A percentile compares a stretch with the other conserved stretches of the same genome.
These are phyloP conservation scores for Forficula auricularia DNA, from an alignment of 1,140 invertebrate species.

Conservation along the genomic window DNA sequence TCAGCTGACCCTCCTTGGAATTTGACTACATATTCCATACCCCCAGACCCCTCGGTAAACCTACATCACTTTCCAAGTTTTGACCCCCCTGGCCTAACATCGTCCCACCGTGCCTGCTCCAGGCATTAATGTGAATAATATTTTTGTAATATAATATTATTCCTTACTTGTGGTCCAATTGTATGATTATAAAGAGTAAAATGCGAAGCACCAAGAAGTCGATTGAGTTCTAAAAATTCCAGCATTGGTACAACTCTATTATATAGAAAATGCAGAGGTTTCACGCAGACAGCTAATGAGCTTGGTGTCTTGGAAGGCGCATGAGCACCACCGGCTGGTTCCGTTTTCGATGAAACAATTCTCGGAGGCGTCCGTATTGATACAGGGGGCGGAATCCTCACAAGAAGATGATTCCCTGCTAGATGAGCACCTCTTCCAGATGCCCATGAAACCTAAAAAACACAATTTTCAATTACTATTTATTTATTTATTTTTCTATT, in stretches of 20 bases:
- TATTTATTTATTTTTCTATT: too few species aligned
- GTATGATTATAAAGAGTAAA: slow-evolving; percentile 90
- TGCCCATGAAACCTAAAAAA: too few species aligned
- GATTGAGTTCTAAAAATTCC: slow-evolving; percentile 83
- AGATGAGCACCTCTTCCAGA: too few species aligned
- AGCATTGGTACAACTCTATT: slow-evolving; percentile 64
- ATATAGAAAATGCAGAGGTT: slow-evolving; percentile 81
- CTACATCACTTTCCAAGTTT: too few species aligned
- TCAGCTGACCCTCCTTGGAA: too few species aligned
- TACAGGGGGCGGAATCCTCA: neutral
- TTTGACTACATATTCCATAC: too few species aligned
- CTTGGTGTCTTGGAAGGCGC: slow-evolving; percentile 22
- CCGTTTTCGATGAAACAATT: neutral
- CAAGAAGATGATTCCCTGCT: too few species aligned
- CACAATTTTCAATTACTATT: too few species aligned
- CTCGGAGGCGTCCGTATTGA: neutral
- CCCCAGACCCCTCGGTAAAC: too few species aligned
- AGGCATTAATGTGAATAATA: neutral
- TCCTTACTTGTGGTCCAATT: slow-evolving; percentile 38
- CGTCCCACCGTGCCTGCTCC: too few species aligned
- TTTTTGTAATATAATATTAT: slow-evolving; percentile 28
- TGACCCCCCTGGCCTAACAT: too few species aligned
- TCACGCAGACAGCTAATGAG: slow-evolving; percentile 75
- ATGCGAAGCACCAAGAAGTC: slow-evolving; percentile 66
- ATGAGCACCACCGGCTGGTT: slow-evolving; percentile 11